phyloP scores from a whole-genome alignment of 2,113 vertebrate genomes.

The Dinomys branickii region DNA sequence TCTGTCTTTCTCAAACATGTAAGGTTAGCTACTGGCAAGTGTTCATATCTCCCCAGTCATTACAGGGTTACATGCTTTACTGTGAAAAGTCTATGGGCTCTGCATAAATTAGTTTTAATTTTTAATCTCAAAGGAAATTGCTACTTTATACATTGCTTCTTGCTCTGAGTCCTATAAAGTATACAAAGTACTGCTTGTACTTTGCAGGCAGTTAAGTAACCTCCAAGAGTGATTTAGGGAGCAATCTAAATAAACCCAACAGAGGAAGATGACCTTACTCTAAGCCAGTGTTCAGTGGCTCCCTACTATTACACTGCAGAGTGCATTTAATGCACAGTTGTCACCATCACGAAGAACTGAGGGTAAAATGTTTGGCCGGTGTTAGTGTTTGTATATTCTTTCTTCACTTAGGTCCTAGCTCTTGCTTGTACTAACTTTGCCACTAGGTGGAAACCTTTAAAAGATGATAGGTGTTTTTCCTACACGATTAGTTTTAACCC shows the following conservation, averaged over 20 bases:
- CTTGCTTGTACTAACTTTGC: conserved; percentile 70
- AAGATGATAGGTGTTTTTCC: conserved; percentile 60
- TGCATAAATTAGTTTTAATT: not conserved
- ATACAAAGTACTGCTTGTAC: not conserved
- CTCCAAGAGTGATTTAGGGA: not conserved
- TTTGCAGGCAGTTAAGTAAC: not conserved
- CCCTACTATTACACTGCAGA: not conserved
- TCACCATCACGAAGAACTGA: not conserved
- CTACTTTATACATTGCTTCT: not conserved
- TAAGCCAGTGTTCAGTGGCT: not conserved
- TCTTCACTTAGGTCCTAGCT: not conserved
- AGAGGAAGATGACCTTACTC: not conserved
- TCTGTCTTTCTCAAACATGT: not conserved
- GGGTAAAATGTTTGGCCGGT: not conserved
- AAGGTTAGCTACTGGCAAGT: not conserved
- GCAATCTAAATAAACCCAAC: not conserved
- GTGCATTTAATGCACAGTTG: not conserved
- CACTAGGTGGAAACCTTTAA: conserved; percentile 75
- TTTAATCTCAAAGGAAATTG: not conserved
- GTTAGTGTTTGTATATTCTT: not conserved
- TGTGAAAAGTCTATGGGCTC: not conserved
- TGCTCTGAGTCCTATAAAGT: not conserved
- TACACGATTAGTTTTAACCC: not conserved
- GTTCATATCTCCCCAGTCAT: not conserved
- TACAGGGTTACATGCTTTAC: not conserved